Evolutionary conservation across 2,797 vertebrate genomes (phyloP), one percentile per base, ranked within the genome.

Genomic region (Vultur gryphus): DNA sequence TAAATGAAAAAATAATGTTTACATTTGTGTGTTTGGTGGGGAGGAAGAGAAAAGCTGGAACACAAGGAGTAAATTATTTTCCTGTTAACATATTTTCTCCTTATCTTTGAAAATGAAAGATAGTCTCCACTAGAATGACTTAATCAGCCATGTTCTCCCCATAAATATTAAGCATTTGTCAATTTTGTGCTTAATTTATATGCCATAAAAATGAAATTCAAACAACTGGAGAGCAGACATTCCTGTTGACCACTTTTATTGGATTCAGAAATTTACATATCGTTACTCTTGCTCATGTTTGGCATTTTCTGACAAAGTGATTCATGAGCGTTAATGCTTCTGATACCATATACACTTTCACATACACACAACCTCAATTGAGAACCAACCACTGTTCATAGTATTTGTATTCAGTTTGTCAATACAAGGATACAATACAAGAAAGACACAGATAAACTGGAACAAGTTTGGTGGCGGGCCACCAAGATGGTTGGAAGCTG

Each of bases 361-460:
- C 6, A 31, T 43, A 3, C 10, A 39, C 3, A 3, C 15, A 83
- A 10, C 3, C 6, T 88, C 24, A 29, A 0, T 0, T 64, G 26
- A 39, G 16, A 64, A 26, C 9, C 9, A 64, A 75, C 4, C 10
- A 35, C 24, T 58, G 11, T 49, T 85, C 15, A 28, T 4, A 31
- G 26, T 20, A 41, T 51, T 77, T 91, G 35, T 83, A 19, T 62
- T 89, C 58, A 64, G 4, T 25, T 72, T 93, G n/a, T 43, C 69
- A 86, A 26, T 59, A 41, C 13, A 65, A 84, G 54, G 58, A 71
- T 52, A 51, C 44, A 66, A 25, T 72, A 18, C 3, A 73, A 61
- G 11, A 57, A 58, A 69, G 48, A 54, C 10, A 57, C 7, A 58
- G 37, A n/a, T 57, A 89, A 84, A 51, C 19, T n/a, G 16, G 25